Evolutionary conservation across 1,140 invertebrate species (phyloP), one percentile per base, ranked within the genome.

Genomic region (Paracyclopina nana): DNA sequence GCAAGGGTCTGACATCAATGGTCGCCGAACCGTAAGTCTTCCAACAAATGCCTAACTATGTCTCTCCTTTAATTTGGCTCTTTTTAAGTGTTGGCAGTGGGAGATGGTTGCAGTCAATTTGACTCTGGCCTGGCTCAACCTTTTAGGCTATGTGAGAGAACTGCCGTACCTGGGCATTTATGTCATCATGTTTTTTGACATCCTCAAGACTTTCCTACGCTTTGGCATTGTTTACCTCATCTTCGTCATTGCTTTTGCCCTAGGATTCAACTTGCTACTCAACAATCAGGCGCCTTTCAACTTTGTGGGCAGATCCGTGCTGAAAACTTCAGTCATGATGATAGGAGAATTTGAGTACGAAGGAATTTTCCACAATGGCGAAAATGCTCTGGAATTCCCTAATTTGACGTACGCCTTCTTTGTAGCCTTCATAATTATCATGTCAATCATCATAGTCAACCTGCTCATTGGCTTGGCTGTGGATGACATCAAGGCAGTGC

Each of bases 301-400:
- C 20, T 3, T 38, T 5, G 41, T 50, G 6, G 54, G 46, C 2
- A 29, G 44, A 75, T 82, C 54, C 75, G 79, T 85, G 0, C 61
- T 85, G 0, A 87, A 85, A 65, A 80, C 80, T 0, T 72, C 83
- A 1, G 78, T 84, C 28, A 86, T 87, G 82, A 82, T 85, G 80
- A 80, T 80, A 0, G 82, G 82, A 0, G 79, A 86, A 60, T 62
- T 85, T 29, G 81, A 85, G 60, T 85, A 79, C 57, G 80, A 83
- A 59, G 78, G 80, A 53, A 75, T 83, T 44, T 84, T 85, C 59
- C 67, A 71, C 20, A 63, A 75, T 5, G 60, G 66, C 5, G 43
- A n/a, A 14, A 45, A 45, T 20, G 18, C 16, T 2, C 29, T 48
- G n/a, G 24, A 22, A n/a, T 9, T 29, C 24, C 34, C 16, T 16